Conservation (phyloP, 2,113 vertebrate species). For the Castor canadensis region DNA sequence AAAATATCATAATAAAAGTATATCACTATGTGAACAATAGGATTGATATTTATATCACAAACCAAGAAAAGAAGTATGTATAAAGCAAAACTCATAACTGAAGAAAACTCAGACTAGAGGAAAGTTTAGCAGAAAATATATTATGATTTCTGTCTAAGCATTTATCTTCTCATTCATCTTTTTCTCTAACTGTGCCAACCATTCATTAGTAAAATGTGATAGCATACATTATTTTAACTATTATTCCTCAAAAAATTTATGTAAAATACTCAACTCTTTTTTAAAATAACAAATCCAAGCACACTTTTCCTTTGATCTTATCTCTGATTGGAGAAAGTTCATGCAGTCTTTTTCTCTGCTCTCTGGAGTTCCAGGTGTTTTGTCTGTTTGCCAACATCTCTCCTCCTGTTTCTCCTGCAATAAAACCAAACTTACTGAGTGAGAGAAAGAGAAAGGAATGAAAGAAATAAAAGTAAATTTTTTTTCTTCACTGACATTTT, state of each 20-base stretch:
- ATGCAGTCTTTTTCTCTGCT: not conserved
- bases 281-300: not conserved
- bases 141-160: too few species aligned
- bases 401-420: not conserved
- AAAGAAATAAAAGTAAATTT: not conserved
- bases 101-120: not conserved
- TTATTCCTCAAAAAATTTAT: not conserved
- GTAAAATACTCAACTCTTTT: not conserved
- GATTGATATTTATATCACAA: slow-evolving; percentile 4
- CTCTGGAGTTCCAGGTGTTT: not conserved
- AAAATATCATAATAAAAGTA: not conserved
- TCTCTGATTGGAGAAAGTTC: not conserved
- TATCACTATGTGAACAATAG: not conserved
- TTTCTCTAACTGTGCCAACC: slow-evolving; percentile 4
- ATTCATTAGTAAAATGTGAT: not conserved
- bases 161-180: not conserved
- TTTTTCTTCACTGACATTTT: not conserved
- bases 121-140: not conserved
- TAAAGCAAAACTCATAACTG: not conserved
- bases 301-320: not conserved
- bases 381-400: not conserved
- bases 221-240: not conserved
- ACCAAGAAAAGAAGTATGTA: not conserved
- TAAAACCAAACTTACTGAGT: slow-evolving; percentile 11
- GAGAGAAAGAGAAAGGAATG: slow-evolving; percentile 9